Conservation (phyloP, 2,797 vertebrate genomes). For the Platyrinchus mystaceus region DNA sequence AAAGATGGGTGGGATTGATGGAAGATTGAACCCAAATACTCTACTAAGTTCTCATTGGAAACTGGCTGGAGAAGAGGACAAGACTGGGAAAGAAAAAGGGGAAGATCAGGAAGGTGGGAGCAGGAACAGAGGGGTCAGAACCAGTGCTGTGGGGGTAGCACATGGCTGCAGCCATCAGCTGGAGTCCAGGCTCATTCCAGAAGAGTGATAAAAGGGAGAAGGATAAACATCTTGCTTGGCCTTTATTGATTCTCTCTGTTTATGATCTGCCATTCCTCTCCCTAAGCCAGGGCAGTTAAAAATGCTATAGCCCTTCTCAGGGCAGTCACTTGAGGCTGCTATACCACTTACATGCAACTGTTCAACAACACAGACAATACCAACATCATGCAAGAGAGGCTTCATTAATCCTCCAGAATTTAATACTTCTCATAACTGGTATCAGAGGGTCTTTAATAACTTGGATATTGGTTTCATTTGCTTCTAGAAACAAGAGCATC, state of each 20-base stretch:
- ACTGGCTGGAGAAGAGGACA: conserved; percentile 60
- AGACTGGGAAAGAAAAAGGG: not conserved
- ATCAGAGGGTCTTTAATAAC: not conserved
- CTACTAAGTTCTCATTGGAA: conserved; percentile 47
- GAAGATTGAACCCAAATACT: conserved; percentile 39
- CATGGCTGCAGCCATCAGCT: not conserved
- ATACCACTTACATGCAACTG: not conserved
- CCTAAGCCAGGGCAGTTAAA: not conserved
- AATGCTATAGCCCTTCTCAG: not conserved
- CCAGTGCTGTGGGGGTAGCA: not conserved
- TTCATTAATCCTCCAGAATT: not conserved
- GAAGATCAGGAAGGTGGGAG: not conserved
- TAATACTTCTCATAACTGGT: not conserved
- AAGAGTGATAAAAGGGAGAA: not conserved
- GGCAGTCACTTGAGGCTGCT: not conserved
- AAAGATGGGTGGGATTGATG: not conserved
- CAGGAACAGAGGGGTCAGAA: not conserved
- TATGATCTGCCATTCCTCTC: not conserved
- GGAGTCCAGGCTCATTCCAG: not conserved
- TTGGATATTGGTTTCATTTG: not conserved
- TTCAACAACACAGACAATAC: not conserved
- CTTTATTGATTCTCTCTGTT: not conserved
- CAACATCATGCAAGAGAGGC: not conserved
- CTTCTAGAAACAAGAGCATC: not conserved
- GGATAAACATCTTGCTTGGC: not conserved